phyloP scores from a whole-genome alignment of 2,113 vertebrate genomes.

The Natator depressus region DNA sequence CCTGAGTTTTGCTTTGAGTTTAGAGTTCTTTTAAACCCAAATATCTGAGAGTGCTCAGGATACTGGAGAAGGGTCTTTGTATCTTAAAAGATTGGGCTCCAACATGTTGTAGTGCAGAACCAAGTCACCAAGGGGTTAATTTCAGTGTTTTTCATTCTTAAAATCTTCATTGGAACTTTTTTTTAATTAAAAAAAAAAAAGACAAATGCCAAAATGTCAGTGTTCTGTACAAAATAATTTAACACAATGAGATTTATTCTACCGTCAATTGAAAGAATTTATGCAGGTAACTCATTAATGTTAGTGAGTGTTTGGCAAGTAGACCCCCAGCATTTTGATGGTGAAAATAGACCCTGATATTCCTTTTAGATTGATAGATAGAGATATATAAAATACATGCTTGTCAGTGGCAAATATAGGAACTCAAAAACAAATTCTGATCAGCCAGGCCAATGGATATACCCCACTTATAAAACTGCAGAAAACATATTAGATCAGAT shows the following conservation, averaged over 20 bases:
- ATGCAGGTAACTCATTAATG: slow-evolving; percentile 85
- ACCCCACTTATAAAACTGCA: slow-evolving; percentile 52
- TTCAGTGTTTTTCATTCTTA: slow-evolving; percentile 44
- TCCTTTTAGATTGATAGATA: neutral
- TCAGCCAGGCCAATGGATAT: neutral
- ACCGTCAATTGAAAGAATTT: slow-evolving; percentile 79
- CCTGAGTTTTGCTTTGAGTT: slow-evolving; percentile 51
- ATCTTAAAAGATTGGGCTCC: neutral
- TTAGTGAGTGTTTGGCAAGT: slow-evolving; percentile 69
- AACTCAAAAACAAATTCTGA: slow-evolving; percentile 58
- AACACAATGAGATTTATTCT: slow-evolving; percentile 74
- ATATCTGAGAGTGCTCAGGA: neutral
- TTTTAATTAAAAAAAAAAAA: slow-evolving; percentile 14
- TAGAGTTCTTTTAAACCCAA: slow-evolving; percentile 12
- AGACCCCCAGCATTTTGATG: slow-evolving; percentile 73
- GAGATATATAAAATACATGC: slow-evolving; percentile 47
- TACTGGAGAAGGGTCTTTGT: neutral
- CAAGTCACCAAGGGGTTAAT: slow-evolving; percentile 16
- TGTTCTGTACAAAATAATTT: slow-evolving; percentile 76
- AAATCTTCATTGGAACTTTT: slow-evolving; percentile 74
- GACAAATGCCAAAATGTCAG: slow-evolving; percentile 73
- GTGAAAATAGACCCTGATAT: slow-evolving; percentile 61
- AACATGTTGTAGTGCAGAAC: neutral
- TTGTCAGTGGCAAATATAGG: slow-evolving; percentile 63
- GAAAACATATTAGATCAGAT: slow-evolving; percentile 74